Evolutionary conservation across 1,140 invertebrate genomes (phyloP).

Genomic region (Caenorhabditis tropicalis): DNA sequence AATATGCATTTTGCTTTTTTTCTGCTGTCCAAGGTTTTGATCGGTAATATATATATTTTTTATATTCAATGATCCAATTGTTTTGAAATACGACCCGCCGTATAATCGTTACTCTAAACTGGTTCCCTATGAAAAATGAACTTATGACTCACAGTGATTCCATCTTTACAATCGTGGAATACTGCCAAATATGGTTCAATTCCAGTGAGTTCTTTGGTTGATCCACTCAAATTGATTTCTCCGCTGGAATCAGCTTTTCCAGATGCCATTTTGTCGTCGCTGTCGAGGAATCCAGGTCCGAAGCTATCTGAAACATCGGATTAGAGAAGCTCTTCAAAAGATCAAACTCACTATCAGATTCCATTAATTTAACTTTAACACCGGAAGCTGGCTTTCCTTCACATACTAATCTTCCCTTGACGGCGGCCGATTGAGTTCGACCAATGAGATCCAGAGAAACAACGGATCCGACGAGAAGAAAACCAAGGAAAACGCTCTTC

Average conservation of each 20-base stretch:
- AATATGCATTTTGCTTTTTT: background rate
- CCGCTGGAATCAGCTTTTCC: constrained; percentile 59
- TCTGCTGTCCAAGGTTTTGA: too few relatives aligned
- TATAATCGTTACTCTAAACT: background rate
- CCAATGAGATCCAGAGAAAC: constrained; percentile 42
- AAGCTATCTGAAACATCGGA: constrained; percentile 10
- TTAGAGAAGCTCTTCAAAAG: background rate
- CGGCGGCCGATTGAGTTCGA: constrained; percentile 46
- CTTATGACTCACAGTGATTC: constrained; percentile 47
- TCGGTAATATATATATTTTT: background rate
- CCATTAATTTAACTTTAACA: constrained; percentile 50
- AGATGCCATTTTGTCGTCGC: constrained; percentile 59
- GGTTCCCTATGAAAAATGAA: too few relatives aligned
- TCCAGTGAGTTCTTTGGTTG: constrained; percentile 59
- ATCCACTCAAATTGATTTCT: constrained; percentile 56
- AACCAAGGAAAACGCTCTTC: background rate
- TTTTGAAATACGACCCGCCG: background rate
- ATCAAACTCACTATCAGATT: constrained; percentile 37
- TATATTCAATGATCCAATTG: background rate
- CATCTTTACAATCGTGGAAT: constrained; percentile 64
- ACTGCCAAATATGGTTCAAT: constrained; percentile 64
- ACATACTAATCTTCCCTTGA: constrained; percentile 42
- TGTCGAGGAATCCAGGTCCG: constrained; percentile 46
- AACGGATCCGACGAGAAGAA: constrained; percentile 29
- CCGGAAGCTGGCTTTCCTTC: constrained; percentile 50